Evolutionary conservation across 2,113 vertebrate species (phyloP).

Genomic region (Grammomys surdaster): DNA sequence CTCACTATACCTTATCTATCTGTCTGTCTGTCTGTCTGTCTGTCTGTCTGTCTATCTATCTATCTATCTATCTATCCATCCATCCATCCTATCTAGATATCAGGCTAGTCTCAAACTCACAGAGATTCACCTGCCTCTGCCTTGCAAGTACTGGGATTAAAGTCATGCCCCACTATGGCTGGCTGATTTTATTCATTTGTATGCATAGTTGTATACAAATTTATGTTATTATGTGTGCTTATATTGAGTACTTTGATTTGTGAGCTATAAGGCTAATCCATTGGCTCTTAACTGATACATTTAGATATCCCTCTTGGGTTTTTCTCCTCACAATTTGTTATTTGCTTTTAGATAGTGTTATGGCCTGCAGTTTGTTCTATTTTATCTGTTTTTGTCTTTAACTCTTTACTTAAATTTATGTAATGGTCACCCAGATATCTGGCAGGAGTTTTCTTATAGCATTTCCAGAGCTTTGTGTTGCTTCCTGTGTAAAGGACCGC

Average conservation of each 20-base stretch:
- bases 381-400: slow-evolving; percentile 36
- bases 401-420: slow-evolving; percentile 8
- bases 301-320: not conserved
- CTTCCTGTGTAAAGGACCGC: not conserved
- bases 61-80: too few relatives aligned
- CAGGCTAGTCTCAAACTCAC: not conserved
- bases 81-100: too few relatives aligned
- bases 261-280: not conserved
- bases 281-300: not conserved
- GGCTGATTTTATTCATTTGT: slow-evolving; percentile 3
- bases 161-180: not conserved
- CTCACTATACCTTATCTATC: not conserved
- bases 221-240: not conserved
- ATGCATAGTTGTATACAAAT: not conserved
- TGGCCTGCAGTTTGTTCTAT: not conserved
- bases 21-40: too few relatives aligned
- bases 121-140: not conserved
- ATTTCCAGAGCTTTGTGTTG: slow-evolving; percentile 57
- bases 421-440: not conserved
- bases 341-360: slow-evolving; percentile 12
- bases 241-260: not conserved
- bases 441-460: not conserved
- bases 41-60: too few relatives aligned
- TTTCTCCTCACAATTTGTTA: not conserved
- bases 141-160: not conserved